Percentiles rank a stretch among this genome's conserved stretches.
These are phyloP conservation scores for Mastacembelus armatus DNA, from an alignment of 2,797 vertebrate species.

Conservation along the genomic window DNA sequence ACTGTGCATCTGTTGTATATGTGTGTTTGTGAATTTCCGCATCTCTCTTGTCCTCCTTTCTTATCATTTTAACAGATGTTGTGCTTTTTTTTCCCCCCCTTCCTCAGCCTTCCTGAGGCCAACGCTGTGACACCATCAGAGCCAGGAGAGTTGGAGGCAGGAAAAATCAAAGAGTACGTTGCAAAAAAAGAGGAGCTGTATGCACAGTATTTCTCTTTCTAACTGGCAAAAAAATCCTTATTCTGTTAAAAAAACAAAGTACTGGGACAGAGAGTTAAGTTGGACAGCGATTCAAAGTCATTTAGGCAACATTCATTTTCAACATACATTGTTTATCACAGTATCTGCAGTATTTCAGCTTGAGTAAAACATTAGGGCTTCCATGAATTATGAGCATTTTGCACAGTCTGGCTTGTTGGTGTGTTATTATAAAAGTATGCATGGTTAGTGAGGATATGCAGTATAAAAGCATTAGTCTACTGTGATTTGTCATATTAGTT, in stretches of 20 bases:
- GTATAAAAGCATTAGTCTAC: background rate
- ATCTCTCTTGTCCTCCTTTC: background rate
- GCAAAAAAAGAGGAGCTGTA: constrained; percentile 65
- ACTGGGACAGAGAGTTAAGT: constrained; percentile 70
- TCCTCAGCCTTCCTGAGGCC: constrained; percentile 77
- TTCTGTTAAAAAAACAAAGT: constrained; percentile 52
- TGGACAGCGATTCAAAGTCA: constrained; percentile 23
- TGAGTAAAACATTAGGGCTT: constrained; percentile 41
- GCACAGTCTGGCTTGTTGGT: background rate
- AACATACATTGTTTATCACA: background rate
- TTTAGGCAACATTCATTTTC: constrained; percentile 22
- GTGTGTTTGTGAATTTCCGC: background rate
- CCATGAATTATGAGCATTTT: constrained; percentile 14
- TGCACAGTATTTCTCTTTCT: constrained; percentile 81
- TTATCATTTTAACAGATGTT: constrained; percentile 8
- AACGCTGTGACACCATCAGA: constrained; percentile 27
- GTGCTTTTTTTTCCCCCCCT: constrained; percentile 16
- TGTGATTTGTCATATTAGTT: background rate
- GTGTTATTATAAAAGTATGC: background rate
- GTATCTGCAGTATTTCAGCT: constrained; percentile 1
- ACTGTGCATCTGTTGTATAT: background rate
- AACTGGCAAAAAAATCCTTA: constrained; percentile 64
- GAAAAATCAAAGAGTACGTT: constrained; percentile 34
- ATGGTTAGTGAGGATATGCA: background rate
- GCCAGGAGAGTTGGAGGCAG: constrained; percentile 15